Base-by-base conservation (phyloP, 2,113 vertebrate genomes). In the Ceratotherium simum region DNA sequence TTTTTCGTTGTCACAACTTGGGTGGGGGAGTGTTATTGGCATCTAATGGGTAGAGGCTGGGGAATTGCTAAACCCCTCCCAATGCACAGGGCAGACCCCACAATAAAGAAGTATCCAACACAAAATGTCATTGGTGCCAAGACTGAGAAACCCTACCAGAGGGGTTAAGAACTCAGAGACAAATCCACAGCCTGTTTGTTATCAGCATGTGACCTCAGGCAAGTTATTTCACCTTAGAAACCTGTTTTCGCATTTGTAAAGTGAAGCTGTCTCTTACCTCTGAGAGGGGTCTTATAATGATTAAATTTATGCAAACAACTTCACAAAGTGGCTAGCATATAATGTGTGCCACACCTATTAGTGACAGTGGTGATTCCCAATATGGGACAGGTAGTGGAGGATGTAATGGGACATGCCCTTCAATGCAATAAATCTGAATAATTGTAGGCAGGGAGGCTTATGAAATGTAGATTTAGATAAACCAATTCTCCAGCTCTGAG, bases 331-430 rank as follows among this genome's bases (percentile, higher is more conserved):
- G 29, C n/a, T 9, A 9, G 29, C 6, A 23, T 33, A 51, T 23
- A 73, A 3, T 25, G 3, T 60, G 54, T 36, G 25, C 42, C 2
- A 16, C 0, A 12, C n/a, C 6, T 60, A 60, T n/a, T 20, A 1
- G 39, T 48, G 39, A 82, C 39, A 31, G 1, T 21, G 27, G 11
- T 85, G 39, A 86, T 69, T 64, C 23, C 54, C 36, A 56, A 17
- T 5, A 6, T 0, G 2, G 58, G 48, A n/a, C 3, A 0, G 21
- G 54, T 14, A 21, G 14, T 4, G 1, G 23, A 58, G 27, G 64
- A 33, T 18, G 6, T 51, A 75, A 81, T 89, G 25, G 31, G 67
- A 31, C 8, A 3, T 2, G 21, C 21, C 5, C 39, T 9, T 36
- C 17, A 29, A 48, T 5, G 6, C 27, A 65, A 29, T 33, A 84